These are phyloP conservation scores for Zaprionus vittiger DNA, from an alignment of 1,140 invertebrate species.

Conservation along the genomic window DNA sequence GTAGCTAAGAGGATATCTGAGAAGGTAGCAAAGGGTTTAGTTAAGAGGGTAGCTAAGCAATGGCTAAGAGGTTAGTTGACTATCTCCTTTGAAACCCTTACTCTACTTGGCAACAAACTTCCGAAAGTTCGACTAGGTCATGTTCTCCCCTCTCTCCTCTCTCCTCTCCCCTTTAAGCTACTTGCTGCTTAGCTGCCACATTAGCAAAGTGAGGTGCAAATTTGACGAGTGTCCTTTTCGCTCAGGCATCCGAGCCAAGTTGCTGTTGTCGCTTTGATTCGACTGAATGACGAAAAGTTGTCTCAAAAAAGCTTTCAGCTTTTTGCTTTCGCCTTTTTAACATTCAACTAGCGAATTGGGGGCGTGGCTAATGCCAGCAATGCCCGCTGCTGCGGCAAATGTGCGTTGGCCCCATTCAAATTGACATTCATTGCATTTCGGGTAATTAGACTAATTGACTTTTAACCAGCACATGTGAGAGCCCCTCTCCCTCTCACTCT, in stretches of 20 bases:
- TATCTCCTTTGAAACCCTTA: neutral
- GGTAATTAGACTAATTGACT: constrained; percentile 80
- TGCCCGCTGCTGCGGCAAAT: constrained; percentile 24
- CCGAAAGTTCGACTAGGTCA: neutral
- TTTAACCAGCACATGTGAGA: constrained; percentile 70
- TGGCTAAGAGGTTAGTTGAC: too few species aligned
- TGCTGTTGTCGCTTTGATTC: constrained; percentile 54
- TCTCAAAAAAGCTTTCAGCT: constrained; percentile 31
- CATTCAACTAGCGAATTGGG: constrained; percentile 40
- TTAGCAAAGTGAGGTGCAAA: constrained; percentile 79
- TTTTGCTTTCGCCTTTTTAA: constrained; percentile 6
- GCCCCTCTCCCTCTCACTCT: neutral
- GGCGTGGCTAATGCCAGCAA: constrained; percentile 7
- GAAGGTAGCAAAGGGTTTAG: too few species aligned
- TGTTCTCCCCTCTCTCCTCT: neutral
- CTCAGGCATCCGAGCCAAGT: constrained; percentile 21
- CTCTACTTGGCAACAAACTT: neutral
- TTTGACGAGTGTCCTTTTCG: constrained; percentile 77
- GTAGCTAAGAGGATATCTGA: too few species aligned
- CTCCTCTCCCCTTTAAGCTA: neutral
- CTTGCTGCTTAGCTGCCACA: constrained; percentile 67
- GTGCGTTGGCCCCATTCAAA: constrained; percentile 75
- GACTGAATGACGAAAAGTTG: constrained; percentile 60
- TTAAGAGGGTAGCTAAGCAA: too few species aligned
- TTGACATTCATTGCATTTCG: constrained; percentile 76